These are phyloP conservation scores for Caenorhabditis sp. DNA, from an alignment of 2,888 invertebrate genomes.

Conservation along the genomic window DNA sequence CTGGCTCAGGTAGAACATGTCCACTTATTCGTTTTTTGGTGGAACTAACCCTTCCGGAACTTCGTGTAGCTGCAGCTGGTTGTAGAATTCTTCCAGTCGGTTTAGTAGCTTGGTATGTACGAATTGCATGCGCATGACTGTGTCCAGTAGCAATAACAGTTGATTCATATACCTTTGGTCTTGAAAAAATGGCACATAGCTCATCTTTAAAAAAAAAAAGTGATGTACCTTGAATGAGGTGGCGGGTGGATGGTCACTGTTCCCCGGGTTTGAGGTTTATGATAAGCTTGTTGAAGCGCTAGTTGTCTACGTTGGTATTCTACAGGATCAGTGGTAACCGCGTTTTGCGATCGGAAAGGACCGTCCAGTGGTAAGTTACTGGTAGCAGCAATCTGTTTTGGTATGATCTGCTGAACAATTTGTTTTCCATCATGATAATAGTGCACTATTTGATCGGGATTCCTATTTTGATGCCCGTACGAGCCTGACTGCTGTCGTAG, in stretches of 20 bases:
- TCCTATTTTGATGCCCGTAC: conserved; percentile 15
- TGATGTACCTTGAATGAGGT: neutral
- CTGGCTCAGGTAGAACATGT: conserved; percentile 50
- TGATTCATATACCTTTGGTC: conserved; percentile 46
- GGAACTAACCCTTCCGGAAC: conserved; percentile 32
- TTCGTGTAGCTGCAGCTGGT: conserved; percentile 39
- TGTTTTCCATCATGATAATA: conserved; percentile 58
- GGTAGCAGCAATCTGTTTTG: conserved; percentile 36
- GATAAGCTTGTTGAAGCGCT: conserved; percentile 40
- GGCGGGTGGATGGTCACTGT: neutral
- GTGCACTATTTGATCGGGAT: conserved; percentile 53
- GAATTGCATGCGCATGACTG: conserved; percentile 55
- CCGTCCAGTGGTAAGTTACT: conserved; percentile 50
- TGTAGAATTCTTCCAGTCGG: conserved; percentile 7
- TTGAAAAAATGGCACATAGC: too few relatives aligned
- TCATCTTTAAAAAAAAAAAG: too few relatives aligned
- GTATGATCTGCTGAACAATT: conserved; percentile 56
- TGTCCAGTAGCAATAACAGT: conserved; percentile 47
- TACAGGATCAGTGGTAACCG: conserved; percentile 5
- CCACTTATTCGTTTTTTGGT: conserved; percentile 44
- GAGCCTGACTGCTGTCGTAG: neutral
- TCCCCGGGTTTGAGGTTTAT: conserved; percentile 34
- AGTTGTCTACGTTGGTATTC: conserved; percentile 44
- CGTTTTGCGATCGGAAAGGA: conserved; percentile 39
- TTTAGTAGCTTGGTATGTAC: conserved; percentile 52